Base-by-base conservation (phyloP, 2,888 invertebrate genomes). In the Drosophila koepferae region DNA sequence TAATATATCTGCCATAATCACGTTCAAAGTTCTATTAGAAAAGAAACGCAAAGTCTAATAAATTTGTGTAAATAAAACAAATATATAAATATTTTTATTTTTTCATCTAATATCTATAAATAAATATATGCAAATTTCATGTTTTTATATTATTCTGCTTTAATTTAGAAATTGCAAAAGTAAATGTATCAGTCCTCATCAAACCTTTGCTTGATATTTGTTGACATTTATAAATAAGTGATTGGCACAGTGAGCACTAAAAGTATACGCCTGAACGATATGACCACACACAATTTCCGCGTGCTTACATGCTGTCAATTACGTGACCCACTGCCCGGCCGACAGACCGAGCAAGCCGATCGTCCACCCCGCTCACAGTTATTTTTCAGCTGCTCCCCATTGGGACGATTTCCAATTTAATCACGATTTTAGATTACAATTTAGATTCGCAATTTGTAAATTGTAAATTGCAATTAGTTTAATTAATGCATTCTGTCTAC, bases 371-470 rank as follows among this genome's bases (percentile, higher is more conserved):
- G 31, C 41, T 23, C 8, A 6, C 36, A n/a, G n/a, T 16, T 16
- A 2, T 20, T 28, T 20, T 9, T 14, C 18, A 9, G 49, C 18
- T n/a, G 49, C n/a, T 23, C 38, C 54, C 41, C 41, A 14, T 12
- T 18, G 41, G 36, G 46, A 58, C 51, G 69, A 73, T 80, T 74
- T 69, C 48, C 67, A 68, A 77, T 76, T 76, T 81, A 76, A 84
- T 81, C 82, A 76, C 80, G 85, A 86, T 84, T 84, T 70, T 34
- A 81, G 84, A 84, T 84, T 68, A 79, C 72, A 54, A 86, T 89
- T 89, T 67, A 81, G 87, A 89, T 85, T 86, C 63, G 53, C 41
- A 55, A 48, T 71, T 74, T 71, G 69, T 63, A 59, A 70, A 86
- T 74, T 71, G 67, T 63, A 61, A 70, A 86, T 59, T 81, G 83